phyloP scores from a whole-genome alignment of 1,140 invertebrate genomes.

The Dryas iulia region DNA sequence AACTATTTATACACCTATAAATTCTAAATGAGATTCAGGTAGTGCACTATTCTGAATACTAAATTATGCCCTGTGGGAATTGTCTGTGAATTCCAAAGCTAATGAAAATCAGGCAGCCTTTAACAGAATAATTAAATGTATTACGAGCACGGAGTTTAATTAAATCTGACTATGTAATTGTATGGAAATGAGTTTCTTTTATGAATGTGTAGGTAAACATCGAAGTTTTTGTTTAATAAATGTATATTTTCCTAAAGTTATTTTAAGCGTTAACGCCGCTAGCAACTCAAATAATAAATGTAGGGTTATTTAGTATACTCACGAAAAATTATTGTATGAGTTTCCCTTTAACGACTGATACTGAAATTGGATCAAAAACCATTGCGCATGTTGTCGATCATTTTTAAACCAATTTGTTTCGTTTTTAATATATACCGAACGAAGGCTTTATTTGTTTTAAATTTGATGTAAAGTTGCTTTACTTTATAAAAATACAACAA shows the following conservation, averaged over 20 bases:
- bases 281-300: no score
- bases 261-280: no score
- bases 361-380: not conserved
- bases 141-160: not conserved
- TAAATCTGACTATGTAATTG: not conserved
- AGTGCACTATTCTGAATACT: not conserved
- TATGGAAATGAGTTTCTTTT: not conserved
- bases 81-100: not conserved
- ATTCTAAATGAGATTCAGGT: slow-evolving; percentile 2
- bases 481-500: no score
- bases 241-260: not conserved
- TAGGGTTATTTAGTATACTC: no score
- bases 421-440: not conserved
- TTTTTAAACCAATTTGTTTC: not conserved
- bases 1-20: slow-evolving; percentile 12
- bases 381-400: not conserved
- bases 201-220: not conserved
- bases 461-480: no score
- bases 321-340: no score
- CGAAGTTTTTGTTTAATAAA: not conserved
- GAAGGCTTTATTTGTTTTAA: not conserved
- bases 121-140: not conserved
- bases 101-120: not conserved
- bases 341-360: no score
- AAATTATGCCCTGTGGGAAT: not conserved